Base-by-base conservation (phyloP, 2,797 vertebrate species). In the Girardinus metallicus region DNA sequence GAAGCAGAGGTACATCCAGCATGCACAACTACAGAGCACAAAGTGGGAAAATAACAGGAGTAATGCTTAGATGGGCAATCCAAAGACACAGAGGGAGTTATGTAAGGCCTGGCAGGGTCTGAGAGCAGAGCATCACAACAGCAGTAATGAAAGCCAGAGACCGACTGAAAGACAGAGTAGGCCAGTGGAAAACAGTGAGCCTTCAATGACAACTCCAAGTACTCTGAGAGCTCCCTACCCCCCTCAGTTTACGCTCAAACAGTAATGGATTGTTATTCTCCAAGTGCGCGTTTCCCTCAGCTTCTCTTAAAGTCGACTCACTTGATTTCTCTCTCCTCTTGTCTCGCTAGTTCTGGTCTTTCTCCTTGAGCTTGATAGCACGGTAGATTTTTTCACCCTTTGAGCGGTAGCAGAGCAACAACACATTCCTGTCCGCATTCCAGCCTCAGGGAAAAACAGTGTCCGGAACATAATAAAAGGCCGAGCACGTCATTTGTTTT, bases 391-490 rank as follows among this genome's bases (percentile, higher is more conserved):
- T 53, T 89, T 92, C 92, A 91, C 91, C 84, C 90, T 93, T 83
- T 87, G 89, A 93, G 92, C 85, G 26, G 83, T 83, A 87, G 83
- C 91, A 93, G 93, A 92, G 89, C 93, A 95, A 95, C 93, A 96
- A 96, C 94, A 96, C 95, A 96, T 95, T 96, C 95, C 94, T 95
- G 92, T 93, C 89, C 87, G 72, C 94, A 96, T 96, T 95, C 95
- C 94, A 93, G 91, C 91, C 91, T 86, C 91, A 84, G 91, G 60
- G 91, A 95, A 95, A 95, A 95, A 94, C 94, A 93, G 90, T 93
- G 94, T 94, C 92, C 93, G 84, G 94, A 93, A 94, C 94, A 95
- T 91, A 93, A 93, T 93, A 95, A 94, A 95, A 93, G 92, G 90
- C 92, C 91, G 84, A 89, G 90, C 86, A 92, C 93, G 92, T 95